phyloP scores from a whole-genome alignment of 2,888 invertebrate species.

The Melitaea athalia region DNA sequence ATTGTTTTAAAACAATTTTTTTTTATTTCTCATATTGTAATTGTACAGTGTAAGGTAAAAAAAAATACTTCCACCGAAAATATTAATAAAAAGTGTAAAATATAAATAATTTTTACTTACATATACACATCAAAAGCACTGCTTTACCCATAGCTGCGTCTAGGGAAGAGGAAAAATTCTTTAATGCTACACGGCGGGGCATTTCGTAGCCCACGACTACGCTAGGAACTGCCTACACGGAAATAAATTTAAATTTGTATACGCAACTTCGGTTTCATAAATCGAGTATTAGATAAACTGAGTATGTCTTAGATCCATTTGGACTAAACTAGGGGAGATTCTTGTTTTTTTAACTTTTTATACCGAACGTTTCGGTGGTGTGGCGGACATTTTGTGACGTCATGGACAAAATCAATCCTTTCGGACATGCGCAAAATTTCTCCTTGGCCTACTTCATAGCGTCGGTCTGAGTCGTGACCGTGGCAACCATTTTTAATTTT shows the following conservation, averaged over 20 bases:
- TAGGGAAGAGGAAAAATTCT: slow-evolving; percentile 48
- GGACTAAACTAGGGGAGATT: slow-evolving; percentile 51
- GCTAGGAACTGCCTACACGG: slow-evolving; percentile 5
- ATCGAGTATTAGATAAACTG: slow-evolving; percentile 28
- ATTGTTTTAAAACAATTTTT: background rate
- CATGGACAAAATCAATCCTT: slow-evolving; percentile 72
- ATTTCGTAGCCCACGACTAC: slow-evolving; percentile 23
- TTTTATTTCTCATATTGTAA: no score
- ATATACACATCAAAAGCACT: slow-evolving; percentile 66
- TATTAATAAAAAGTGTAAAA: slow-evolving; percentile 15
- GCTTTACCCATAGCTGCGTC: slow-evolving; percentile 43
- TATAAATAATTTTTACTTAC: slow-evolving; percentile 57
- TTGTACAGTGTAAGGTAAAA: background rate
- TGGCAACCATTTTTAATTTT: slow-evolving; percentile 58
- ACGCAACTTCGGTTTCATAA: slow-evolving; percentile 17
- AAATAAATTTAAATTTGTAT: slow-evolving; percentile 20
- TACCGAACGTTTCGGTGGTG: slow-evolving; percentile 59
- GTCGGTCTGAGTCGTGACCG: slow-evolving; percentile 51
- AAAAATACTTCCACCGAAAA: slow-evolving; percentile 13
- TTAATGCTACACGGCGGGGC: slow-evolving; percentile 32
- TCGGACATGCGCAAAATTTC: slow-evolving; percentile 68
- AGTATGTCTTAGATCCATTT: slow-evolving; percentile 56
- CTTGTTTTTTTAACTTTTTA: slow-evolving; percentile 67
- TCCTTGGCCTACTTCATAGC: slow-evolving; percentile 69
- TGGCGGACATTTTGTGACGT: slow-evolving; percentile 78